phyloP scores from a whole-genome alignment of 2,113 vertebrate species.

The Atractosteus spatula region DNA sequence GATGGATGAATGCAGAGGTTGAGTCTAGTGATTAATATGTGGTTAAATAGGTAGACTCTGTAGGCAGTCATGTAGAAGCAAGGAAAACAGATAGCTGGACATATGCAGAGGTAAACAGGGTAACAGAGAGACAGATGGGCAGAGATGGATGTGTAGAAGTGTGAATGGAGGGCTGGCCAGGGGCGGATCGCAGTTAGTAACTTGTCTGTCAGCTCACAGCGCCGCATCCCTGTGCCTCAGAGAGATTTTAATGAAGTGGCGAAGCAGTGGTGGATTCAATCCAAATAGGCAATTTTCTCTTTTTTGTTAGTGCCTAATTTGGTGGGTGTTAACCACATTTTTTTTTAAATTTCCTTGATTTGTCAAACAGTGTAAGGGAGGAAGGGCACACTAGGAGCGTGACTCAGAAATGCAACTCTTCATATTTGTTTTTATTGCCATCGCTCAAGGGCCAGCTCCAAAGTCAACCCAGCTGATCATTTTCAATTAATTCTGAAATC shows the following conservation, averaged over 20 bases:
- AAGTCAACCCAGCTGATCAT: too few species aligned
- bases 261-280: background rate
- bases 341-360: too few species aligned
- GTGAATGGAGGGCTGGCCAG: background rate
- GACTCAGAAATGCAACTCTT: too few species aligned
- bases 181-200: background rate
- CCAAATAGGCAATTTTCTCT: background rate
- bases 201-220: background rate
- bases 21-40: conserved; percentile 43
- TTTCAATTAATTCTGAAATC: too few species aligned
- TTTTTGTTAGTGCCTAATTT: conserved; percentile 8
- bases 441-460: too few species aligned
- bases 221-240: background rate
- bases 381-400: too few species aligned
- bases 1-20: background rate
- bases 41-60: conserved; percentile 48
- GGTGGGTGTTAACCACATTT: background rate
- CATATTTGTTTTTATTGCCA: too few species aligned
- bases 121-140: background rate
- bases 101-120: background rate
- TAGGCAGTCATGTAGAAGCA: conserved; percentile 48
- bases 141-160: background rate
- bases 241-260: conserved; percentile 14
- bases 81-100: conserved; percentile 13
- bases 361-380: too few species aligned